Percentiles rank a stretch among this genome's conserved stretches.
Conservation (phyloP, 1,140 invertebrate species). For the Vanessa tameamea region DNA sequence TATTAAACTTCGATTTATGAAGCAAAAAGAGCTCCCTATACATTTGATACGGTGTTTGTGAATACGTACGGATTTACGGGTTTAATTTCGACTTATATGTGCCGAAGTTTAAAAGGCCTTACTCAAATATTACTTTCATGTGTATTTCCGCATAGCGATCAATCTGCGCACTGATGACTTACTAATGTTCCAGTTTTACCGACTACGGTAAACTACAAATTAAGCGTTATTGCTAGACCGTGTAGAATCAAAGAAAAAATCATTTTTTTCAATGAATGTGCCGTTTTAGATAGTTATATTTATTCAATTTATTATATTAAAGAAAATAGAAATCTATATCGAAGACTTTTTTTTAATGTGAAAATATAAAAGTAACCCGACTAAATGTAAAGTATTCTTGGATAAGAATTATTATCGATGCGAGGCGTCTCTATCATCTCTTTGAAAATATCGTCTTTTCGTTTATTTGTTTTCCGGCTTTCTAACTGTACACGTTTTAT, state of each 20-base stretch:
- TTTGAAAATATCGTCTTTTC: too few relatives aligned
- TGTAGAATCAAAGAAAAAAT: slow-evolving; percentile 22
- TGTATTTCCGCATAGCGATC: slow-evolving; percentile 52
- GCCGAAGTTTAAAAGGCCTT: slow-evolving; percentile 44
- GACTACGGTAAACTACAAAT: slow-evolving; percentile 22
- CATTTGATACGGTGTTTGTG: slow-evolving; percentile 20
- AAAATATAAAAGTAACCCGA: too few relatives aligned
- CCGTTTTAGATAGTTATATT: not conserved
- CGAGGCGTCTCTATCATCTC: too few relatives aligned
- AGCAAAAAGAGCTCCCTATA: slow-evolving; percentile 20
- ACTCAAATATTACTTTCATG: slow-evolving; percentile 36
- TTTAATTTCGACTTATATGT: slow-evolving; percentile 60
- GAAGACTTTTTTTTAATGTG: too few relatives aligned
- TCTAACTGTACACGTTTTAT: too few relatives aligned
- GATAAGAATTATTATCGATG: too few relatives aligned
- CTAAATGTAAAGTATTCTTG: too few relatives aligned
- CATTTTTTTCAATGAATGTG: not conserved
- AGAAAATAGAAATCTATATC: too few relatives aligned
- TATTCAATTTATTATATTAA: too few relatives aligned
- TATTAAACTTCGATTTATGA: slow-evolving; percentile 1
- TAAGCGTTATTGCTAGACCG: slow-evolving; percentile 22
- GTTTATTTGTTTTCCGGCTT: too few relatives aligned
- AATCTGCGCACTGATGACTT: slow-evolving; percentile 27
- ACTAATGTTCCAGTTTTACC: slow-evolving; percentile 36
- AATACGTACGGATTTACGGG: slow-evolving; percentile 14